Conservation (phyloP, 2,888 invertebrate genomes). For the Callyntrura guangdongensis region DNA sequence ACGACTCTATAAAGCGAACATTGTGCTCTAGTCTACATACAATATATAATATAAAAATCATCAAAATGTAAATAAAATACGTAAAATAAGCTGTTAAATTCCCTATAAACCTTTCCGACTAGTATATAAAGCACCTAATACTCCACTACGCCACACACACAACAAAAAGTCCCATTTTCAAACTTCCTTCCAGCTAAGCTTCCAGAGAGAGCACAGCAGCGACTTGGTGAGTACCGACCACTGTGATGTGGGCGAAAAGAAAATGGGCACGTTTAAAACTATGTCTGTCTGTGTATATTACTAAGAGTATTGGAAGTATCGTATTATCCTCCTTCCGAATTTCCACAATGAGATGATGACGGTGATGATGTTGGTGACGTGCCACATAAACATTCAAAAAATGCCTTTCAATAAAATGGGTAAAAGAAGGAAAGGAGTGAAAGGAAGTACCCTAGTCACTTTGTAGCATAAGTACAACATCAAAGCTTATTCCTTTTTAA, state of each 20-base stretch:
- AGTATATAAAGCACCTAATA: conserved; percentile 17
- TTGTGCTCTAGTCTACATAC: not conserved
- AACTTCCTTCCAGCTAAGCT: not conserved
- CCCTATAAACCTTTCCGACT: conserved; percentile 20
- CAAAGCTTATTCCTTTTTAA: not conserved
- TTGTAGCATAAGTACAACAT: conserved; percentile 17
- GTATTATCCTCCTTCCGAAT: conserved; percentile 47
- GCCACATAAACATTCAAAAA: conserved; percentile 55
- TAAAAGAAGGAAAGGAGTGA: not conserved
- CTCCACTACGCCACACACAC: not conserved
- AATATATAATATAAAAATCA: not conserved
- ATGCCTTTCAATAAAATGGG: conserved; percentile 46
- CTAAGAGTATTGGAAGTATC: conserved; percentile 33
- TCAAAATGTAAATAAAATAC: conserved; percentile 52
- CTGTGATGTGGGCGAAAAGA: not conserved
- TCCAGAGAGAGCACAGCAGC: not conserved
- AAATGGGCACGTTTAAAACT: conserved; percentile 2
- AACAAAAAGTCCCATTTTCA: conserved; percentile 38
- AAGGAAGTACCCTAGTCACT: conserved; percentile 42
- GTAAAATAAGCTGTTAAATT: conserved; percentile 13
- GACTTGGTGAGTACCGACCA: not conserved
- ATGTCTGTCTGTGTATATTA: not conserved
- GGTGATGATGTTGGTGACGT: conserved; percentile 51
- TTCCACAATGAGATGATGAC: conserved; percentile 46
- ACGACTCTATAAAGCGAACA: not conserved